Conservation (phyloP, 2,888 invertebrate species). For the Acheta domesticus region DNA sequence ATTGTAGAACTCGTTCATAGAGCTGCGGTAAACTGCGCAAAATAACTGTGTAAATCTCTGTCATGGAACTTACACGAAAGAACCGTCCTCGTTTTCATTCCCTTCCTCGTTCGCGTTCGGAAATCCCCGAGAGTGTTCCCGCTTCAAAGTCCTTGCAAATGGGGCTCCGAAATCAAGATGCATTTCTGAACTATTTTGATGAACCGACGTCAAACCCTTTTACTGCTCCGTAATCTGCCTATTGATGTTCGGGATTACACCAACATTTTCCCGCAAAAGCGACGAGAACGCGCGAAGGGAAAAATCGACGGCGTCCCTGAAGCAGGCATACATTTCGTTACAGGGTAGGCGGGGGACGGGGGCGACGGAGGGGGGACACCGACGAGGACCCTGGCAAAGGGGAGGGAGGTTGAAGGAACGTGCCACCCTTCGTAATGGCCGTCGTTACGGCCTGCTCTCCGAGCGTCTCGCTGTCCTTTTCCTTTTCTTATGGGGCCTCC, state of each 20-base stretch:
- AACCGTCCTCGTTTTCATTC: neutral
- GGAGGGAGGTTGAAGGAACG: neutral
- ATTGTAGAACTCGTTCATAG: too few species aligned
- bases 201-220: neutral
- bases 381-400: neutral
- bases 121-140: neutral
- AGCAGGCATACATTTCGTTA: neutral
- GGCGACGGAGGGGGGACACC: neutral
- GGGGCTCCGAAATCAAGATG: slow-evolving; percentile 9
- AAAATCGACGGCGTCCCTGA: neutral
- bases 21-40: too few species aligned
- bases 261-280: neutral
- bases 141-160: neutral
- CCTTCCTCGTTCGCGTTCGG: neutral
- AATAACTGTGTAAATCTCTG: too few species aligned
- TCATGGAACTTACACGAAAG: too few species aligned
- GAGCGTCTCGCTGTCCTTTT: neutral
- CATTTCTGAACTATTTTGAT: neutral
- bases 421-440: neutral
- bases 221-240: neutral
- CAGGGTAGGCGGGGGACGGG: too few species aligned
- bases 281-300: neutral
- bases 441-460: neutral
- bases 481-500: neutral
- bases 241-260: neutral